Evolutionary conservation across 1,140 invertebrate genomes (phyloP).

Genomic region (Protaetia brevitarsis): DNA sequence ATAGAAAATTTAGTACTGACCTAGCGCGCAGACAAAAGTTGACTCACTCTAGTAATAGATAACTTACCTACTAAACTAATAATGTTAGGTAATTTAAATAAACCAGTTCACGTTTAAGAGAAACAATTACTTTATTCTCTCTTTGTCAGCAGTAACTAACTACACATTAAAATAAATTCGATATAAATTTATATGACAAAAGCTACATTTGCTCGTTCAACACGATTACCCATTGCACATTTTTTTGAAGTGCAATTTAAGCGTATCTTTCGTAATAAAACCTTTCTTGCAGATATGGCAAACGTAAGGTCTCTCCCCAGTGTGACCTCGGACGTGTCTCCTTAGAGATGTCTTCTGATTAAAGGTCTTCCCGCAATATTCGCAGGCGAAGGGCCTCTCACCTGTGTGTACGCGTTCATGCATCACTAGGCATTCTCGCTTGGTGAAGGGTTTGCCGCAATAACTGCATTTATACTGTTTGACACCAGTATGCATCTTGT

Average conservation of each 20-base stretch:
- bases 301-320: neutral
- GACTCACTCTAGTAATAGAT: too few relatives aligned
- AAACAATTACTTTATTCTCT: too few relatives aligned
- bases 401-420: neutral
- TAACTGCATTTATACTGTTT: neutral
- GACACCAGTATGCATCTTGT: neutral
- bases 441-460: neutral
- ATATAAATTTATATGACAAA: slow-evolving; percentile 59
- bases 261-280: slow-evolving; percentile 58
- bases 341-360: neutral
- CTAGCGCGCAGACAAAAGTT: too few relatives aligned
- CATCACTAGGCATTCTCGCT: neutral
- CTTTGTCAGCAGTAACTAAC: too few relatives aligned
- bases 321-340: neutral
- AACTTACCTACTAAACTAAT: too few relatives aligned
- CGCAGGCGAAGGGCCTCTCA: neutral
- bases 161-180: slow-evolving; percentile 37
- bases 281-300: slow-evolving; percentile 47
- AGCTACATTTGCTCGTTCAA: slow-evolving; percentile 30
- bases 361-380: neutral
- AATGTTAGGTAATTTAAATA: too few relatives aligned
- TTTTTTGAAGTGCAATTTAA: slow-evolving; percentile 60
- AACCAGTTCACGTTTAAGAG: slow-evolving; percentile 40
- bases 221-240: slow-evolving; percentile 40
- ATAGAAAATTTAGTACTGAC: too few relatives aligned